These are phyloP conservation scores for Clivina fossor DNA, from an alignment of 2,888 invertebrate genomes.

Conservation along the genomic window DNA sequence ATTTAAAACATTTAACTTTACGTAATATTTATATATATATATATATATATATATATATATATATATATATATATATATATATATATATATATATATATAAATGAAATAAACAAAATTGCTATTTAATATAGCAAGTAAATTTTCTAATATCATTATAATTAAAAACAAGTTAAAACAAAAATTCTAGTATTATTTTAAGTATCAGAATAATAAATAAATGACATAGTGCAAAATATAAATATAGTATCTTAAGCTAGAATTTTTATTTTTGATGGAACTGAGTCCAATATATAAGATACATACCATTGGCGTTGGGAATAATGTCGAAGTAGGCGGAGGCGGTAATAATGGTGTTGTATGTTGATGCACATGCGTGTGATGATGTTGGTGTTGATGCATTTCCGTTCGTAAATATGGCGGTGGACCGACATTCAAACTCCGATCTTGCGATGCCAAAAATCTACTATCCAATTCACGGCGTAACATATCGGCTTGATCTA, in stretches of 20 bases:
- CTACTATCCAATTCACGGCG: conserved; percentile 87
- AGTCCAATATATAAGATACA: no score
- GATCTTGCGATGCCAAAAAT: conserved; percentile 84
- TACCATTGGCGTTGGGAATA: conserved; percentile 70
- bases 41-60: no score
- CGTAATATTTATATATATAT: no score
- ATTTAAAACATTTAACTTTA: no score
- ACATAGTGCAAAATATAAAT: not conserved
- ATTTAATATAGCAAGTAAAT: no score
- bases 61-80: no score
- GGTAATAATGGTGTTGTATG: conserved; percentile 72
- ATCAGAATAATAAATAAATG: not conserved
- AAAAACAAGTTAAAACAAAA: no score
- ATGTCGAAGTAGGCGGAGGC: conserved; percentile 58
- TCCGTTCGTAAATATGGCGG: conserved; percentile 74
- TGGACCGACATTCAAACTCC: conserved; percentile 57
- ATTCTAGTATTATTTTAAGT: conserved; percentile 20
- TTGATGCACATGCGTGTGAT: conserved; percentile 89
- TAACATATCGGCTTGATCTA: conserved; percentile 79
- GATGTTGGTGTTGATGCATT: conserved; percentile 92
- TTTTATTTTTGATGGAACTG: no score
- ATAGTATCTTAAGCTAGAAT: no score
- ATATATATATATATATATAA: no score
- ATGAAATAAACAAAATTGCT: no score
- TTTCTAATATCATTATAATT: no score